Evolutionary conservation across 2,797 vertebrate genomes (phyloP), one percentile per base, ranked within the genome.

Genomic region (Anguilla pacifica): DNA sequence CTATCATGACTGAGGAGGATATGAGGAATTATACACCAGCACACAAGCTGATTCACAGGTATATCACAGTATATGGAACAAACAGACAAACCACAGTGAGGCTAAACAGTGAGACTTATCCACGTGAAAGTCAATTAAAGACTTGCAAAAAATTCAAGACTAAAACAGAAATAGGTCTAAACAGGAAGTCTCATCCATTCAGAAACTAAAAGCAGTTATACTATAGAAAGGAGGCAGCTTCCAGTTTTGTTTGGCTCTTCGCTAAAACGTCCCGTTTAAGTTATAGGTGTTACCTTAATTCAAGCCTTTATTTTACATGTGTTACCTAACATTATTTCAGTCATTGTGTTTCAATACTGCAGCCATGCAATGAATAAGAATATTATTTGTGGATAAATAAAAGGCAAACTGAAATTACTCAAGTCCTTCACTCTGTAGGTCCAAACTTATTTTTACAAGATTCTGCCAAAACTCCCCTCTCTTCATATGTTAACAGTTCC

Each of bases 311-410:
- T n/a, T 59, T 57, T 39, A 55, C 7, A 55, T 1, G 22, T 46
- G 59, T 85, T 46, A 35, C 35, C 22, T 72, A 59, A 3, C 53
- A 84, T 35, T 84, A 57, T 59, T 28, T 35, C 83, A 84, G 11
- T 84, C 51, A 53, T n/a, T 84, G 53, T 84, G 83, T 84, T 83
- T 87, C 46, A 55, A 43, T 7, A 25, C 46, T 83, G 86, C 55
- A n/a, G 61, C 81, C 59, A n/a, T 83, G 51, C 81, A 84, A 84
- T n/a, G 70, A 83, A 35, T 67, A 53, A 70, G n/a, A 82, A 61
- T 55, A 59, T 17, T 39, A 83, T 22, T 49, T 51, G n/a, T 84
- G 22, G 61, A 85, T 85, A 85, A 67, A 64, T 46, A 70, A 84
- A 53, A 72, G 17, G 53, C n/a, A 17, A 84, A 57, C 0, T 2